phyloP scores from a whole-genome alignment of 2,888 invertebrate genomes.

The Graphium colonna region DNA sequence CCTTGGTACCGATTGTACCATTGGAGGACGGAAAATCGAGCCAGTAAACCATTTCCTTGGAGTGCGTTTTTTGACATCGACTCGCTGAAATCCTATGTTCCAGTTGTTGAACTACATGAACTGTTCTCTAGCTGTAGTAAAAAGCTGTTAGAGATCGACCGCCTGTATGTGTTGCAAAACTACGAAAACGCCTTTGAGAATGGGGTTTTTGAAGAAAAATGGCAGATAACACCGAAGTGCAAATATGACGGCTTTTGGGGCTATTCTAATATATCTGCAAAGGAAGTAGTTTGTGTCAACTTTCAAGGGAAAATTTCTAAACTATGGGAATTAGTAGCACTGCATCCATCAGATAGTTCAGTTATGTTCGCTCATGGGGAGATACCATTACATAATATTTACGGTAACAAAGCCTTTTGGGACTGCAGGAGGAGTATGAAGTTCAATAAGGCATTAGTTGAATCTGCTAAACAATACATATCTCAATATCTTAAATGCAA shows the following conservation, averaged over 20 bases:
- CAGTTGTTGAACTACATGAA: conserved; percentile 92
- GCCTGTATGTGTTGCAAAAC: conserved; percentile 90
- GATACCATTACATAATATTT: conserved; percentile 92
- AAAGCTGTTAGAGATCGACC: conserved; percentile 81
- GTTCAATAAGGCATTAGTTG: conserved; percentile 85
- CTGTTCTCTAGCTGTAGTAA: conserved; percentile 71
- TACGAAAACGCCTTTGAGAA: conserved; percentile 91
- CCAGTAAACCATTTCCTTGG: conserved; percentile 87
- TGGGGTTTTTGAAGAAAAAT: conserved; percentile 91
- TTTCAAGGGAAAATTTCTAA: conserved; percentile 89
- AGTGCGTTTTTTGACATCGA: conserved; percentile 90
- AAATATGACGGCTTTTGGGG: conserved; percentile 82
- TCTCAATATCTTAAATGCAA: conserved; percentile 46
- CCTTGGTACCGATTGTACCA: conserved; percentile 96
- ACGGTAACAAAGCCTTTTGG: conserved; percentile 93
- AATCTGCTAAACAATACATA: conserved; percentile 84
- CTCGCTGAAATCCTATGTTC: conserved; percentile 88
- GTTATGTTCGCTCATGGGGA: conserved; percentile 90
- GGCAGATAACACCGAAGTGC: conserved; percentile 83
- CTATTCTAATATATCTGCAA: conserved; percentile 83
- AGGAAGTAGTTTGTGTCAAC: conserved; percentile 86
- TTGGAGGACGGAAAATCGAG: conserved; percentile 84
- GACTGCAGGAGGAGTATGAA: conserved; percentile 93
- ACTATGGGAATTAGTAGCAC: conserved; percentile 79
- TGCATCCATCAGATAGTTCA: conserved; percentile 61